These are phyloP conservation scores for Ophioninae sp. DNA, from an alignment of 2,888 invertebrate species.

Conservation along the genomic window DNA sequence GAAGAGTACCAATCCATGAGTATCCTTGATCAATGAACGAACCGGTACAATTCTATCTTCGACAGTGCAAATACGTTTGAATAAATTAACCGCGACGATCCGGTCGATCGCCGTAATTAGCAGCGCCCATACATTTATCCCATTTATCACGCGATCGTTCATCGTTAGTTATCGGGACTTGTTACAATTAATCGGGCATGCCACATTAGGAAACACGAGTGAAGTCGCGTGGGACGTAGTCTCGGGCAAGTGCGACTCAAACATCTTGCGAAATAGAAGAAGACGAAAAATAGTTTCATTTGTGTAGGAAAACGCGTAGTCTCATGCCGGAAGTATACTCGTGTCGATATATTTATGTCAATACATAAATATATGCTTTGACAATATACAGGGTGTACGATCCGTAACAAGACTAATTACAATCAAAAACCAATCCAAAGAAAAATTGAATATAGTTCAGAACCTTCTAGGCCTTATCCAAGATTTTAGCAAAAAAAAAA, in stretches of 20 bases:
- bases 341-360: background rate
- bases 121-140: slow-evolving; percentile 19
- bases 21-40: background rate
- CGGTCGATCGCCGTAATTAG: slow-evolving; percentile 17
- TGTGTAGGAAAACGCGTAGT: slow-evolving; percentile 17
- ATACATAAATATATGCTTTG: background rate
- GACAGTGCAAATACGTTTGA: background rate
- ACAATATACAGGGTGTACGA: background rate
- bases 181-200: slow-evolving; percentile 51
- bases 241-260: background rate
- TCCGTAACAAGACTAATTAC: background rate
- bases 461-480: background rate
- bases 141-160: slow-evolving; percentile 34
- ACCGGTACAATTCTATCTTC: slow-evolving; percentile 5
- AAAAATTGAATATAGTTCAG: background rate
- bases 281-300: slow-evolving; percentile 19
- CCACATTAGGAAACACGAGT: slow-evolving; percentile 30
- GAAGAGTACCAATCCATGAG: background rate
- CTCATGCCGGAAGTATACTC: slow-evolving; percentile 36
- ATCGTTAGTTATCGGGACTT: slow-evolving; percentile 49
- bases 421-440: background rate
- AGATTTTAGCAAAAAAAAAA: too few relatives aligned
- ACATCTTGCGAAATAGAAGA: background rate
- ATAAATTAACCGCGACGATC: slow-evolving; percentile 6
- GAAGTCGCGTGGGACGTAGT: slow-evolving; percentile 39